Base-by-base conservation (phyloP, 2,797 vertebrate genomes). In the Calcarius lapponicus region DNA sequence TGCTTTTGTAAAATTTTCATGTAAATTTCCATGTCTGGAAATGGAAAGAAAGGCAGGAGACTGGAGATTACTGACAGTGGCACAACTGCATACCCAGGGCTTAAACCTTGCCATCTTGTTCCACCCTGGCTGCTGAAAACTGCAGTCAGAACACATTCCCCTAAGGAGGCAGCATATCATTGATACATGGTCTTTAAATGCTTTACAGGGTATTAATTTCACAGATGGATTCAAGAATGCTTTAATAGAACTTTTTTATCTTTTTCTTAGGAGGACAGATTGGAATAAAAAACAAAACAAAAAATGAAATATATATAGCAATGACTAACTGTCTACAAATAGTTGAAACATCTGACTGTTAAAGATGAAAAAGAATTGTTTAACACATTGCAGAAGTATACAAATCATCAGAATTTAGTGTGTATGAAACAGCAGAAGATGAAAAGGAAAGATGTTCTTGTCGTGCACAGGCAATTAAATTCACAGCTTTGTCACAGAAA, bases 241-340 rank as follows among this genome's bases (percentile, higher is more conserved):
- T 92, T 94, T 88, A 91, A 91, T 26, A 89, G 25, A 84, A 84
- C 10, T 43, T 45, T 70, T 76, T 61, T 6, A 6, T n/a, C 36
- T 61, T 70, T 66, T 57, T 87, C 60, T 86, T 65, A 32, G 40
- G 28, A 65, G 26, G 34, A 76, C 53, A 91, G 67, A 91, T 83
- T 89, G 45, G 25, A 91, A 80, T 54, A 36, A 86, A 57, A 90
- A 56, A 9, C 11, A 84, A 83, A 64, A 11, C 7, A 72, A 48
- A 66, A 66, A 72, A 10, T 8, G 5, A 85, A 71, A 89, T 80
- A 80, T 71, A 67, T 92, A 85, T 73, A 93, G 69, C 60, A 65
- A 69, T 95, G 71, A 94, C 66, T 88, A 94, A 90, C 34, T 76
- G 16, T 47, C 79, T 92, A 82, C 53, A 96, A 83, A 91, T 71